Base-by-base conservation (phyloP, 2,113 vertebrate species). In the Tragelaphus strepsiceros region DNA sequence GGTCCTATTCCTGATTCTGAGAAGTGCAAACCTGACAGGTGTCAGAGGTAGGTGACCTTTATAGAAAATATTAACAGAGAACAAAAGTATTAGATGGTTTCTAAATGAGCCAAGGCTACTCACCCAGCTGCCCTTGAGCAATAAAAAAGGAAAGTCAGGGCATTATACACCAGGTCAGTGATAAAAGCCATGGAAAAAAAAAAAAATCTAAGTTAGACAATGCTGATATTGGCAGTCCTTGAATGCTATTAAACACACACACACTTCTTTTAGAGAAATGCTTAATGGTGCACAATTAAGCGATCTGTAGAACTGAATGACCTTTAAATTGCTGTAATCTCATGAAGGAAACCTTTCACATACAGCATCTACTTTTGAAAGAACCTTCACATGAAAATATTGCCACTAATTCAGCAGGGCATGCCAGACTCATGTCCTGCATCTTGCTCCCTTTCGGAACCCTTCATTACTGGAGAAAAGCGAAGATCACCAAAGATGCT, bases 281-380 rank as follows among this genome's bases (percentile, higher is more conserved):
- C 85, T 96, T 98, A 98, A 98, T 97, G 97, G 97, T 59, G 53
- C 87, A 97, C 96, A 98, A 96, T 98, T 98, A 97, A 96, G 96
- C 8, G 0, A 81, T 96, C 74, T 96, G 94, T 86, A 96, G 94
- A 96, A 98, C 32, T 95, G 92, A 98, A 96, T 97, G 96, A 98
- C 96, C 97, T 97, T 97, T 98, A 97, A 97, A 98, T 94, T 98
- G 96, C 94, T 97, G 84, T 97, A 96, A 96, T 98, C 94, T 97
- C 94, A 30, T 51, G 94, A 93, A 90, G 85, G 62, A 97, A 96
- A 96, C 80, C 90, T 96, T 97, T 98, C 95, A 97, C 90, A 95
- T 80, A 90, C 64, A 88, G 77, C 97, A 96, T 95, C 83, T 92
- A 97, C 84, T 92, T 94, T 95, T 88, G 88, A 94, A 94, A 97